These are phyloP conservation scores for Cuniculus paca DNA, from an alignment of 2,797 vertebrate genomes.

Conservation along the genomic window DNA sequence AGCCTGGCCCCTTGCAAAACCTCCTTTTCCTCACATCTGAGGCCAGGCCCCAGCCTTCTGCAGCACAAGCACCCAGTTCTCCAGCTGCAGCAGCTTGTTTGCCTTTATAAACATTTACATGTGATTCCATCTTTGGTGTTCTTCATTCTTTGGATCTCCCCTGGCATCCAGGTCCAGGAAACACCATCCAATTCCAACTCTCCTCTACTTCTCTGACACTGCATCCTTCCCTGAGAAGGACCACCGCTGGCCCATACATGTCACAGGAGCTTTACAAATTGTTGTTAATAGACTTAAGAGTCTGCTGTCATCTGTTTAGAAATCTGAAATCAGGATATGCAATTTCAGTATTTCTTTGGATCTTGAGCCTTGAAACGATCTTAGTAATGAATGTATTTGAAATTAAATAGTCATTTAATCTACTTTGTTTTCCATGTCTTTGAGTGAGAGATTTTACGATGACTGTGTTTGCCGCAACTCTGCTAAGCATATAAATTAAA, in stretches of 20 bases:
- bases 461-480: background rate
- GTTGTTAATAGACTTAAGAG: background rate
- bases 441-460: background rate
- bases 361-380: background rate
- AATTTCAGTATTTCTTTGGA: background rate
- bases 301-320: background rate
- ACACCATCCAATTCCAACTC: background rate
- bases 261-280: background rate
- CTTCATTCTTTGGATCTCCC: background rate
- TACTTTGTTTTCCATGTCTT: background rate
- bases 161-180: background rate
- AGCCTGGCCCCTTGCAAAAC: background rate
- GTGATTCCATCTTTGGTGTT: background rate
- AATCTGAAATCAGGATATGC: background rate
- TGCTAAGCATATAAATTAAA: background rate
- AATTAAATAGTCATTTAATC: constrained; percentile 17
- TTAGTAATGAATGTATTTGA: constrained; percentile 31
- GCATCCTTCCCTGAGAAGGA: background rate
- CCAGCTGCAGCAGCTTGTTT: background rate
- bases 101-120: background rate
- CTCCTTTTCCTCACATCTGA: background rate
- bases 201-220: background rate
- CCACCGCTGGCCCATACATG: no score
- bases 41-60: background rate
- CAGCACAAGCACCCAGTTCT: background rate